A percentile compares a stretch with the other conserved stretches of the same genome.
These are phyloP conservation scores for Dendrophyllia cribrosa DNA, from an alignment of 64 coral and sea anemone species.

Conservation along the genomic window DNA sequence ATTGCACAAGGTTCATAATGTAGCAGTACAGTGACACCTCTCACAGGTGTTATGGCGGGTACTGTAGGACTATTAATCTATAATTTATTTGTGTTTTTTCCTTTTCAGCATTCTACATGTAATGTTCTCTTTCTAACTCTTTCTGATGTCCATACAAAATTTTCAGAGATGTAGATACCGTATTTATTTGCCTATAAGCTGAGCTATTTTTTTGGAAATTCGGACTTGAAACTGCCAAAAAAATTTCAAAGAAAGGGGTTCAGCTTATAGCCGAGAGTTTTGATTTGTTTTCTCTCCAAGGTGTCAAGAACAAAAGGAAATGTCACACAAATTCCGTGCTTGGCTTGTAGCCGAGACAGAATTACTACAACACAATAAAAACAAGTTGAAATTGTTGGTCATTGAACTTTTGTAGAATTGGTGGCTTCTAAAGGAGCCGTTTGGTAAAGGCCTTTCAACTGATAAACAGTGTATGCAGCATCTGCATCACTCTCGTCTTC, in stretches of 20 bases:
- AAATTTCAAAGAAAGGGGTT: no score
- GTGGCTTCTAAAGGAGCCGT: slow-evolving; percentile 44
- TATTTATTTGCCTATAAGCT: slow-evolving; percentile 38
- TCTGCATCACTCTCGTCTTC: slow-evolving; percentile 12
- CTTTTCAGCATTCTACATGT: no score
- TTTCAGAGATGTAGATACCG: neutral
- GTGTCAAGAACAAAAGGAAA: neutral
- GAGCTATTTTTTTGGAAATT: slow-evolving; percentile 26
- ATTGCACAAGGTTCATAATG: no score
- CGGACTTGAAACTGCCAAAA: neutral
- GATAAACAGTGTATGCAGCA: neutral
- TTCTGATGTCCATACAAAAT: no score
- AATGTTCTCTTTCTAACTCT: no score
- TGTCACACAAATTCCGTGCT: slow-evolving; percentile 11
- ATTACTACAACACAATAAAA: neutral
- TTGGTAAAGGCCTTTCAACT: slow-evolving; percentile 2
- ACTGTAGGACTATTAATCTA: no score
- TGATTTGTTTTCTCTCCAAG: neutral
- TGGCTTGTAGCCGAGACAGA: slow-evolving; percentile 51
- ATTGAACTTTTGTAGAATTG: slow-evolving; percentile 28
- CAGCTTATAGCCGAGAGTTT: no score
- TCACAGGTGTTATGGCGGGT: no score
- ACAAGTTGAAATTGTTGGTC: slow-evolving; percentile 36
- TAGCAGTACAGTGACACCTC: no score
- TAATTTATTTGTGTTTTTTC: no score